A percentile compares a stretch with the other conserved stretches of the same genome.
phyloP scores from a whole-genome alignment of 2,113 vertebrate genomes.

The Scalopus aquaticus region DNA sequence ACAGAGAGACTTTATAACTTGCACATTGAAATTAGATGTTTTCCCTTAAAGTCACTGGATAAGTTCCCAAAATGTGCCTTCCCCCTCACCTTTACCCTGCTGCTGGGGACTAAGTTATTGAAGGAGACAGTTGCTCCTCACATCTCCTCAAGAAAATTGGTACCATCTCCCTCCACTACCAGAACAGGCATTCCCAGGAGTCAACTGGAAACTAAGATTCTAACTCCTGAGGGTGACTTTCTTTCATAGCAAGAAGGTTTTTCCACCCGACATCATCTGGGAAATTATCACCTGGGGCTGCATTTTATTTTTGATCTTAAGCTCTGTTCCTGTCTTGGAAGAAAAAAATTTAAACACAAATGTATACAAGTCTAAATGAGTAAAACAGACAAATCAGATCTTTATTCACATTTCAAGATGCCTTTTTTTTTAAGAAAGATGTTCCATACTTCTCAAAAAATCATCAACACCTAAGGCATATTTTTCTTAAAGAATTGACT shows the following conservation, averaged over 20 bases:
- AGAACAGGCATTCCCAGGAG: background rate
- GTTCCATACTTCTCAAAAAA: background rate
- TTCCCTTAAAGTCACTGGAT: background rate
- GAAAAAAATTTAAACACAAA: background rate
- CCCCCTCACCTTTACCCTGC: background rate
- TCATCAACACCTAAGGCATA: background rate
- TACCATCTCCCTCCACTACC: background rate
- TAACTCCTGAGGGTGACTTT: background rate
- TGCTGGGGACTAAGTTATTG: background rate
- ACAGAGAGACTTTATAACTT: background rate
- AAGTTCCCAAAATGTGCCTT: background rate
- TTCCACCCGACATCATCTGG: background rate
- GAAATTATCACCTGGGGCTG: constrained; percentile 13
- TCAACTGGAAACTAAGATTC: background rate
- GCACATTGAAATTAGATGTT: background rate
- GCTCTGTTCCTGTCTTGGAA: background rate
- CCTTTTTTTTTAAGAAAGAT: background rate
- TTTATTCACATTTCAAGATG: background rate
- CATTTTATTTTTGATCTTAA: constrained; percentile 43
- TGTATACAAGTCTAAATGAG: background rate
- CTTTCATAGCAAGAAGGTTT: background rate
- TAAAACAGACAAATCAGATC: constrained; percentile 6
- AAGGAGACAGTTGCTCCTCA: background rate
- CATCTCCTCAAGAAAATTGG: background rate
- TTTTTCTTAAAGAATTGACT: background rate